Evolutionary conservation across 2,888 invertebrate genomes (phyloP), one percentile per base, ranked within the genome.

Genomic region (Gryllus longicercus): DNA sequence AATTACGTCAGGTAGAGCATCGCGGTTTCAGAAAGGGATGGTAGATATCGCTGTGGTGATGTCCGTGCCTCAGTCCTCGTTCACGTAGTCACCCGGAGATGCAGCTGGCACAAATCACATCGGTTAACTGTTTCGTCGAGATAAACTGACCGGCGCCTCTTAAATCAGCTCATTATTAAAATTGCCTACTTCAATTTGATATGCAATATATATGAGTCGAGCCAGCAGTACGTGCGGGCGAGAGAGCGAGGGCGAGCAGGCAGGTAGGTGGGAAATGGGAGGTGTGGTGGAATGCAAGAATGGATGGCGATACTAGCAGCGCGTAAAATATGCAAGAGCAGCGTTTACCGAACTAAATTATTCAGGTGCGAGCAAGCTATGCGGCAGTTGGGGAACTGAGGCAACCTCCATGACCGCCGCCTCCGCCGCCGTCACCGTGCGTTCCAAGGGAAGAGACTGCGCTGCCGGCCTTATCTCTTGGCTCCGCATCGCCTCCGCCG

Each of bases 271-370:
- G 4, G 38, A 1, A 38, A 8, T 38, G 38, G 38, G 38, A 5
- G 4, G 38, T 38, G 38, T 63, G n/a, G 63, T n/a, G 63, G 63
- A 63, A 63, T 63, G n/a, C 63, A 18, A 63, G 63, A 63, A 63
- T 63, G 63, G n/a, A 63, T 63, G 63, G n/a, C 63, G 63, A 63
- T 63, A 63, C 63, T 63, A 63, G 63, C 16, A 63, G 14, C n/a
- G 63, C 63, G n/a, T 63, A 63, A 63, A 63, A 63, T 63, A 63
- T 63, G 63, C 63, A 63, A n/a, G 63, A 63, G 16, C n/a, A 63
- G 63, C 63, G 63, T 63, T 63, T 63, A 63, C 63, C 16, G 63
- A 63, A 63, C 63, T 63, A 63, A 63, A 63, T 63, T 63, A 63
- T 63, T 63, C 63, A 63, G n/a, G 63, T n/a, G 63, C n/a, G 63